Conservation (phyloP, 2,888 invertebrate genomes). For the Lasioglossum lativentre region DNA sequence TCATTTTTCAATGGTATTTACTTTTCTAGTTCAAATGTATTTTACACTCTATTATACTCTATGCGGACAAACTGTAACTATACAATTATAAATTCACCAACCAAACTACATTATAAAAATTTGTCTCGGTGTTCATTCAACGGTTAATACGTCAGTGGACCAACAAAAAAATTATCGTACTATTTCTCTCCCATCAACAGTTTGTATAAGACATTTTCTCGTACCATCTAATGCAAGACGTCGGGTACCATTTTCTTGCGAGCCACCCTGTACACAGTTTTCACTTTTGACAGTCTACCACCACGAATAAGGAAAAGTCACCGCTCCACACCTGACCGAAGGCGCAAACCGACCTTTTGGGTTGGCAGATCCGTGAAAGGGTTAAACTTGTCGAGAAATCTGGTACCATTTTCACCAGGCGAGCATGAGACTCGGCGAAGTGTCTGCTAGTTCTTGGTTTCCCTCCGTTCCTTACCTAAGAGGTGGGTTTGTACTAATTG, state of each 20-base stretch:
- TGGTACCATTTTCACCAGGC: constrained; percentile 74
- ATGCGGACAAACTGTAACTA: neutral
- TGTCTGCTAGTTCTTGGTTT: neutral
- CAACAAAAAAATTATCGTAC: neutral
- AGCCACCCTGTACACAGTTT: neutral
- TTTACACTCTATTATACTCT: no score
- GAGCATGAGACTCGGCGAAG: constrained; percentile 25
- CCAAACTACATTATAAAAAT: neutral
- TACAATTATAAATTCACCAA: neutral
- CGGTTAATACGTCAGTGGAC: neutral
- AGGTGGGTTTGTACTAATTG: constrained; percentile 12
- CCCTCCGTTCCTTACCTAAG: constrained; percentile 13
- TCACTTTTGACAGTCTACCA: neutral
- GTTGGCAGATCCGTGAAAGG: constrained; percentile 68
- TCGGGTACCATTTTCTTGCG: no score
- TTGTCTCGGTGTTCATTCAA: neutral
- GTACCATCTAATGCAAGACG: neutral
- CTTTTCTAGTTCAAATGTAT: neutral
- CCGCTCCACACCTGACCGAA: constrained; percentile 1
- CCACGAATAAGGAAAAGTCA: constrained; percentile 18
- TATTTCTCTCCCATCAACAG: neutral
- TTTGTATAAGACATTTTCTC: neutral
- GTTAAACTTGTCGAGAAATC: constrained; percentile 77
- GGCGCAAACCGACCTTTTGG: constrained; percentile 45
- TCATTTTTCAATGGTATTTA: neutral